Base-by-base conservation (phyloP, 2,113 vertebrate genomes). In the Beaufortia kweichowensis region DNA sequence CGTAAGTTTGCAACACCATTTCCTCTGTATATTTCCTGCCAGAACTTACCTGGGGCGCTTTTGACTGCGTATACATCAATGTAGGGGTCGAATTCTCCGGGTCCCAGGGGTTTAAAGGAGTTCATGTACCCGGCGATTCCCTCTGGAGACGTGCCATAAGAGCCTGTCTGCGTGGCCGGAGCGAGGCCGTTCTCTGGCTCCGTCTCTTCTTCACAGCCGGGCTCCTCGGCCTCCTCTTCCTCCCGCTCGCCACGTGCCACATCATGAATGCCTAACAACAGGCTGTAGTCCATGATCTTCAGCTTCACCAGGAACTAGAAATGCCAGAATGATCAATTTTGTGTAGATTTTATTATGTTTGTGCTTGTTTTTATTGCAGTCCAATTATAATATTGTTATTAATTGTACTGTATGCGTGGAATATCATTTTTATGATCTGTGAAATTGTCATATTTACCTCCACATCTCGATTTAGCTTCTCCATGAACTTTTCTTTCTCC, bases 201-300 rank as follows among this genome's bases (percentile, higher is more conserved):
- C 3, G 79, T 83, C 15, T 94, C 94, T 1, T 94, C 95, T 71
- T 95, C 94, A 11, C 92, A 90, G 63, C 88, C 85, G 3, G 86
- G 84, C 83, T 91, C 90, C 23, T 94, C 89, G 0, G 80, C 87
- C 57, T 95, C 93, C 8, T 95, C 93, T 59, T 95, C 94, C 31
- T 96, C 95, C 0, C 93, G 88, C 48, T 96, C 95, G 0, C 92
- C 92, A 23, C 93, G 91, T 8, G 85, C 85, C 10, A 94, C 84
- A n/a, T 96, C 95, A 19, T 96, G 94, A 87, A 96, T 96, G 15
- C 95, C 95, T 14, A 96, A 86, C 60, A 96, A 89, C 31, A 96
- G 89, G 83, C 95, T 96, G 90, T 96, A 96, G 90, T 94, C 95
- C 95, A 96, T 96, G 83, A 96, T 95, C 92, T 95, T 96, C 86